Percentiles rank a stretch among this genome's conserved stretches.
These are phyloP conservation scores for Pituophis catenifer DNA, from an alignment of 2,113 vertebrate genomes.

Conservation along the genomic window DNA sequence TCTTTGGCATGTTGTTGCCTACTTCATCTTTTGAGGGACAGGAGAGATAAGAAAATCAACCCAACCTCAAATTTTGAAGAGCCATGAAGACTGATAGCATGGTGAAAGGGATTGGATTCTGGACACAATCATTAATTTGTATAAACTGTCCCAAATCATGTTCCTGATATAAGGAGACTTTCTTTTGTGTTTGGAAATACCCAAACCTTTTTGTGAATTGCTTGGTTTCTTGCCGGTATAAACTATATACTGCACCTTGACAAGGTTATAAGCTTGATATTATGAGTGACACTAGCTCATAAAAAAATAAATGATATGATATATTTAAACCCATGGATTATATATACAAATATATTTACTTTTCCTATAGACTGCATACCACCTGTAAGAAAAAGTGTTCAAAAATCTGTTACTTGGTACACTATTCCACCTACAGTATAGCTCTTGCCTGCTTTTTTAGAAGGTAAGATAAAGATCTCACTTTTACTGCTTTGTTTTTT, in stretches of 20 bases:
- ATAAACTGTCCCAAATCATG: neutral
- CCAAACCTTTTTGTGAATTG: slow-evolving; percentile 49
- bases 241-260: neutral
- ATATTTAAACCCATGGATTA: slow-evolving; percentile 49
- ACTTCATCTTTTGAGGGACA: slow-evolving; percentile 5
- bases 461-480: slow-evolving; percentile 72
- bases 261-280: neutral
- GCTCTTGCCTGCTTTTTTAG: slow-evolving; percentile 76
- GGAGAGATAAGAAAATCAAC: neutral
- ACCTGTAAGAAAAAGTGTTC: slow-evolving; percentile 80
- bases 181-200: slow-evolving; percentile 63
- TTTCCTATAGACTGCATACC: slow-evolving; percentile 78
- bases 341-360: slow-evolving; percentile 76
- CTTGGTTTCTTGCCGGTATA: neutral
- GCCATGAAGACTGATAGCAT: neutral
- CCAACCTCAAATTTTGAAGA: neutral
- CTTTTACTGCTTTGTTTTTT: slow-evolving; percentile 56
- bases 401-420: slow-evolving; percentile 83
- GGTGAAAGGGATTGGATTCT: neutral
- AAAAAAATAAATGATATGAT: neutral
- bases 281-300: slow-evolving; percentile 9
- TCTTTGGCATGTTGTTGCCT: neutral
- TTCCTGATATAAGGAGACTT: neutral
- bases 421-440: slow-evolving; percentile 82
- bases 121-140: neutral